Percentiles rank a stretch among this genome's conserved stretches.
Conservation (phyloP, 2,113 vertebrate genomes). For the Zingel zingel region DNA sequence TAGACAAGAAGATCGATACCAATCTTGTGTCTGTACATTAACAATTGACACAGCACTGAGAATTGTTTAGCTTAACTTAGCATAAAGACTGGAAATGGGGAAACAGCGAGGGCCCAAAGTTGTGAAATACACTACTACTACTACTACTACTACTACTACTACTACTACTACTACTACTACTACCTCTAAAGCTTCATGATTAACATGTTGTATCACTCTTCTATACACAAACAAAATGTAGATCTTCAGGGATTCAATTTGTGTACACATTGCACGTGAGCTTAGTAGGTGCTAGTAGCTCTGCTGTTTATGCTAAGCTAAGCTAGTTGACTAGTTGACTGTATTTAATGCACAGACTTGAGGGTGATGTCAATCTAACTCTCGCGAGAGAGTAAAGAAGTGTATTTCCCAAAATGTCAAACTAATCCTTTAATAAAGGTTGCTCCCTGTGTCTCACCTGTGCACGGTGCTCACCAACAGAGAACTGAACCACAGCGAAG, state of each 20-base stretch:
- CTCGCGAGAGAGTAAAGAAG: background rate
- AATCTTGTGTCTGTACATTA: background rate
- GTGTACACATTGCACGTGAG: background rate
- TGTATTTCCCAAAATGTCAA: background rate
- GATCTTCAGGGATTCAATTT: background rate
- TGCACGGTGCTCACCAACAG: constrained; percentile 94
- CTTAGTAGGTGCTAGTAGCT: background rate
- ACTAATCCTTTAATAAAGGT: background rate
- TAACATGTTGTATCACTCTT: background rate
- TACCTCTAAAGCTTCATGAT: background rate
- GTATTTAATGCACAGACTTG: background rate
- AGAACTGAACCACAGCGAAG: constrained; percentile 95
- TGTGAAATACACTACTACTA: background rate
- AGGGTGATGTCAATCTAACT: background rate
- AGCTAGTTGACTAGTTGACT: background rate
- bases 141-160: too few relatives aligned
- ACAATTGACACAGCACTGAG: background rate
- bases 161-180: too few relatives aligned
- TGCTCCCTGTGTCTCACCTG: constrained; percentile 87
- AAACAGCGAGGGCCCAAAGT: background rate
- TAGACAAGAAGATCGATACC: background rate
- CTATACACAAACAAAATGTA: background rate
- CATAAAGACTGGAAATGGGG: background rate
- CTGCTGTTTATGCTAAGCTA: background rate
- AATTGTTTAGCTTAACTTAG: background rate